phyloP scores from a whole-genome alignment of 1,140 invertebrate species.

The Lanistes nyassanus region DNA sequence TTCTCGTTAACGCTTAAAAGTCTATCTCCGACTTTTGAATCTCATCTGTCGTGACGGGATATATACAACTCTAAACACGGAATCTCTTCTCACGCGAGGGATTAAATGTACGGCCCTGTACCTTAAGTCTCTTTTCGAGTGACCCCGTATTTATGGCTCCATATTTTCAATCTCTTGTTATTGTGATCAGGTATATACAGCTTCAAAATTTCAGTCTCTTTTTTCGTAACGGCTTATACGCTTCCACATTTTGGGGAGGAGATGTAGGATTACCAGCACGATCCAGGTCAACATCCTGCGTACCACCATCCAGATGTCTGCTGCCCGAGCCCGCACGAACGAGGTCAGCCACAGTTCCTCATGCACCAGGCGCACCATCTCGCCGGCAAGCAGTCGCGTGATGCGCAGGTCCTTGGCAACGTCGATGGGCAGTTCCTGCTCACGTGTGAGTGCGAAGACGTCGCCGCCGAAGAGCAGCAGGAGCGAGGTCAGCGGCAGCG shows the following conservation, averaged over 20 bases:
- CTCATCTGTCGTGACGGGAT: too few species aligned
- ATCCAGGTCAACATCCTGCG: slow-evolving; percentile 20
- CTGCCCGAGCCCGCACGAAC: slow-evolving; percentile 22
- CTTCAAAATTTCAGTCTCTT: too few species aligned
- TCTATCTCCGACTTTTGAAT: too few species aligned
- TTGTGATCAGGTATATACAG: too few species aligned
- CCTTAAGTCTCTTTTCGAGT: too few species aligned
- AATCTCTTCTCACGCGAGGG: too few species aligned
- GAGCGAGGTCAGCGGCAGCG: slow-evolving; percentile 80
- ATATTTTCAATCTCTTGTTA: too few species aligned
- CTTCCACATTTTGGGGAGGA: slow-evolving; percentile 21
- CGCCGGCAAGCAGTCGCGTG: slow-evolving; percentile 45
- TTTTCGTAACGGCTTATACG: neutral
- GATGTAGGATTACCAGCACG: slow-evolving; percentile 19
- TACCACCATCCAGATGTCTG: slow-evolving; percentile 27
- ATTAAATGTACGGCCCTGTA: too few species aligned
- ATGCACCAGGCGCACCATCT: slow-evolving; percentile 51
- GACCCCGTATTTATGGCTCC: too few species aligned
- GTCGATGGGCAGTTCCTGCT: slow-evolving; percentile 53
- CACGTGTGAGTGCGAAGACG: slow-evolving; percentile 49
- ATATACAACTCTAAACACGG: too few species aligned
- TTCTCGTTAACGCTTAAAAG: too few species aligned
- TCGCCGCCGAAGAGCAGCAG: slow-evolving; percentile 55
- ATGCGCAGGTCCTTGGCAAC: slow-evolving; percentile 53
- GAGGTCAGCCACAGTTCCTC: slow-evolving; percentile 43